These are phyloP conservation scores for Heliconius eleuchia DNA, from an alignment of 1,140 invertebrate species.

Conservation along the genomic window DNA sequence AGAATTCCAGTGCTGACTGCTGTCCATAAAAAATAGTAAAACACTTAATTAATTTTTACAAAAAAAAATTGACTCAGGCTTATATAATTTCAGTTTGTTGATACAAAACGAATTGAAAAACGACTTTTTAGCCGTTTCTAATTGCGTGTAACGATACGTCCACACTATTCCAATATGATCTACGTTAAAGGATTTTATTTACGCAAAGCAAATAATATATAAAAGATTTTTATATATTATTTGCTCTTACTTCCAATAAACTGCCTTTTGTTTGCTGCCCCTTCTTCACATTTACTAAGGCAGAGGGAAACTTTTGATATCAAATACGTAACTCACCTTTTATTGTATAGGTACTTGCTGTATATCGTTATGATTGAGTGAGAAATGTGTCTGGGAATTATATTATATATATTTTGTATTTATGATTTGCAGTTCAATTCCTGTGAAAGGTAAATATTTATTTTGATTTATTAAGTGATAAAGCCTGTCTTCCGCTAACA, in stretches of 20 bases:
- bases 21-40: neutral
- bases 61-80: neutral
- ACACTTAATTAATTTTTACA: neutral
- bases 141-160: constrained; percentile 21
- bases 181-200: constrained; percentile 28
- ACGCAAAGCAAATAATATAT: no score
- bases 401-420: no score
- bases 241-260: constrained; percentile 26
- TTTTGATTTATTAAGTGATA: no score
- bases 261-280: constrained; percentile 18
- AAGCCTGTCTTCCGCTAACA: no score
- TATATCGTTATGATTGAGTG: neutral
- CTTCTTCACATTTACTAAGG: constrained; percentile 17
- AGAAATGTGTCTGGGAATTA: no score
- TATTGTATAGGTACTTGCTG: neutral
- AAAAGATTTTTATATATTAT: constrained; percentile 20
- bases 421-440: no score
- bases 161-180: constrained; percentile 28
- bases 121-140: constrained; percentile 5
- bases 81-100: constrained; percentile 4
- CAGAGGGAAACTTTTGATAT: constrained; percentile 12
- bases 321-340: neutral
- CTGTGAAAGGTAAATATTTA: no score
- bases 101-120: constrained; percentile 7
- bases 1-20: neutral